Evolutionary conservation across 2,888 invertebrate species (phyloP).

Genomic region (Barypeithes pellucidus): DNA sequence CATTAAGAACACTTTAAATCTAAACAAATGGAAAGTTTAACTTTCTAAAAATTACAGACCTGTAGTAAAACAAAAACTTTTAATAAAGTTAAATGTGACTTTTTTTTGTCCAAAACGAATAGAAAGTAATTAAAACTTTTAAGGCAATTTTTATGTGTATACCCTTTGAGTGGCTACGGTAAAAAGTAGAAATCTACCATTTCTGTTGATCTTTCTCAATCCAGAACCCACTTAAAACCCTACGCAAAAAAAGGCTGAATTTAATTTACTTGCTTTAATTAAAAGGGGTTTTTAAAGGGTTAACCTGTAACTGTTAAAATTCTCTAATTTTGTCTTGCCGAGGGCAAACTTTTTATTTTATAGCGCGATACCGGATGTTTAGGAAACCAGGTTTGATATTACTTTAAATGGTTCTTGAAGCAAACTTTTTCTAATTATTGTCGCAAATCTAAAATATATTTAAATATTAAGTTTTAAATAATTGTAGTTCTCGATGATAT

Average conservation of each 20-base stretch:
- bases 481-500: no score
- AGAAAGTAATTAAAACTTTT: constrained; percentile 9
- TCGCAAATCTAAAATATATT: no score
- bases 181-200: constrained; percentile 6
- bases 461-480: no score
- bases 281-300: constrained; percentile 20
- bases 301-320: constrained; percentile 18
- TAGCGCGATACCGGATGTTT: background rate
- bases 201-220: constrained; percentile 14
- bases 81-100: background rate
- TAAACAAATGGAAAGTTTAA: no score
- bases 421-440: no score
- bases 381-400: background rate
- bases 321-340: background rate
- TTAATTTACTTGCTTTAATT: constrained; percentile 18
- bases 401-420: background rate
- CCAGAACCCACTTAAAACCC: background rate
- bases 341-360: background rate
- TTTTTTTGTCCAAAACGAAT: background rate
- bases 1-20: no score
- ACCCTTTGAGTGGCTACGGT: background rate
- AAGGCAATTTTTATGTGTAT: constrained; percentile 7
- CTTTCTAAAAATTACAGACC: no score
- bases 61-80: background rate
- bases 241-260: background rate